Conservation (phyloP, 1,140 invertebrate genomes). For the Drosophila asahinai region DNA sequence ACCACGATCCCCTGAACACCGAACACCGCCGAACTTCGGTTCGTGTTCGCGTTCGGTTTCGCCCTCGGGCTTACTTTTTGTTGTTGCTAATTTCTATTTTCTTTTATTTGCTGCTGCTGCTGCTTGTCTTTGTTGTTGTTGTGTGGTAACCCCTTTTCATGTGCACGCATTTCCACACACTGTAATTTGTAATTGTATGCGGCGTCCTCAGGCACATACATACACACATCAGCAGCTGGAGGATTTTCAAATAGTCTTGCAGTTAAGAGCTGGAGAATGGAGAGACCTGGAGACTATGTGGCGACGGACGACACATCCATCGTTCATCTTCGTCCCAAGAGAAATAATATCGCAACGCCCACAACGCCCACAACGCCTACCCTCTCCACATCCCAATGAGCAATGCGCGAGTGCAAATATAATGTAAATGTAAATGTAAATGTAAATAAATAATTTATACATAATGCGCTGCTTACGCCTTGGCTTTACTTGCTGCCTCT, state of each 20-base stretch:
- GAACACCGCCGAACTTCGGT: not conserved
- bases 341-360: slow-evolving; percentile 12
- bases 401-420: slow-evolving; percentile 59
- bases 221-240: slow-evolving; percentile 1
- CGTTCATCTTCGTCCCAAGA: slow-evolving; percentile 27
- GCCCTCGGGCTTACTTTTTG: slow-evolving; percentile 22
- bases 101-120: slow-evolving; percentile 5
- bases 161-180: slow-evolving; percentile 11
- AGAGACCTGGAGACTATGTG: slow-evolving; percentile 46
- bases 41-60: not conserved
- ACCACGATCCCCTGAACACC: slow-evolving; percentile 6
- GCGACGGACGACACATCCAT: slow-evolving; percentile 21
- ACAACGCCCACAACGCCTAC: slow-evolving; percentile 8
- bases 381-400: slow-evolving; percentile 8
- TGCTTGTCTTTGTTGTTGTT: not conserved
- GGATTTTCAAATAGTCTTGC: not conserved
- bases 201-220: not conserved
- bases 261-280: slow-evolving; percentile 11
- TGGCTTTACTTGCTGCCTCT: slow-evolving; percentile 29
- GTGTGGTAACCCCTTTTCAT: slow-evolving; percentile 21
- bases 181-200: slow-evolving; percentile 36
- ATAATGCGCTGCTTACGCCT: slow-evolving; percentile 65
- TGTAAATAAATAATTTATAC: slow-evolving; percentile 83
- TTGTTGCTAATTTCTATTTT: slow-evolving; percentile 33
- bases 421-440: slow-evolving; percentile 82